A percentile compares a stretch with the other conserved stretches of the same genome.
Evolutionary conservation across 2,113 vertebrate species (phyloP).

Genomic region (Agapornis roseicollis): DNA sequence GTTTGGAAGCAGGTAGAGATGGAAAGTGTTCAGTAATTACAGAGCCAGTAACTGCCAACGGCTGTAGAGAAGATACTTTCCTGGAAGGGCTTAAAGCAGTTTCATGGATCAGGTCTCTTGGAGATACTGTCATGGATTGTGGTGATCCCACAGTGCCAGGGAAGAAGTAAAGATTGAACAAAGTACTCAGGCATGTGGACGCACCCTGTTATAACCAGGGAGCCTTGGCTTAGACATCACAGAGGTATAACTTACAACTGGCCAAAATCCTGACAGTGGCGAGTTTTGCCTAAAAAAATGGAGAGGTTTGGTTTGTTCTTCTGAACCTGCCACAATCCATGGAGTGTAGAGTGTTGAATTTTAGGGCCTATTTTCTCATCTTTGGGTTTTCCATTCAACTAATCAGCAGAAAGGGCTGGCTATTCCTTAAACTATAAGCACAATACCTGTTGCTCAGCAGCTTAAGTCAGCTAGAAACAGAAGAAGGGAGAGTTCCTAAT

Average conservation of each 20-base stretch:
- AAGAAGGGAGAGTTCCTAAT: background rate
- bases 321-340: background rate
- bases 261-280: background rate
- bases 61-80: background rate
- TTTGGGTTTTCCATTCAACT: background rate
- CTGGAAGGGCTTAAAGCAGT: background rate
- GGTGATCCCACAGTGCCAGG: background rate
- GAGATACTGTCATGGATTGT: rapidly evolving
- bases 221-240: background rate
- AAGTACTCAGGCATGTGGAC: background rate
- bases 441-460: background rate
- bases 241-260: background rate
- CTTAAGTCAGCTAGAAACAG: background rate
- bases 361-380: background rate
- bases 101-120: background rate
- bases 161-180: background rate
- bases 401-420: background rate
- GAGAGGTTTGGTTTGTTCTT: background rate
- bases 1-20: background rate
- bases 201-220: background rate
- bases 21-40: background rate
- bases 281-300: background rate
- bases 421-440: background rate
- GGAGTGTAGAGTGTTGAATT: background rate
- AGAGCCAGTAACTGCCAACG: background rate